These are phyloP conservation scores for Petrosia ficiformis DNA, from an alignment of 37 sponge, comb jelly and placozoan species.

Conservation along the genomic window DNA sequence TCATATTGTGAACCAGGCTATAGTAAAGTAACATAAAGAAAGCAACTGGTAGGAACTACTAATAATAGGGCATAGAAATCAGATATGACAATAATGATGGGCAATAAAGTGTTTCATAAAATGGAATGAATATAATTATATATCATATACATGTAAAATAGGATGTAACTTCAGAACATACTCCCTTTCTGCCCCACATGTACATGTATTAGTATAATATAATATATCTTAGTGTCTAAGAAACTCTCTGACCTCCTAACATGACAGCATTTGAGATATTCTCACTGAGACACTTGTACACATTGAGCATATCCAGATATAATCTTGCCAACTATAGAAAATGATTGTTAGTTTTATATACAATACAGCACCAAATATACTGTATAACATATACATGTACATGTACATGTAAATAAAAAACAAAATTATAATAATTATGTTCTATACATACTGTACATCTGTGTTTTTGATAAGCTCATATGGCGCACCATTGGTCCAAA, in stretches of 20 bases:
- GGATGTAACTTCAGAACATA: too few relatives aligned
- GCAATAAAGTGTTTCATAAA: not conserved
- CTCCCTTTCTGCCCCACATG: too few relatives aligned
- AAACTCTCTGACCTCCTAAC: too few relatives aligned
- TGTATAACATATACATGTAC: not conserved
- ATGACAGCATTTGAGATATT: slow-evolving; percentile 82
- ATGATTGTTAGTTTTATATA: not conserved
- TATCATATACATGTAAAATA: too few relatives aligned
- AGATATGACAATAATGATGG: not conserved
- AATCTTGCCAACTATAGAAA: slow-evolving; percentile 82
- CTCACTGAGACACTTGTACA: slow-evolving; percentile 96
- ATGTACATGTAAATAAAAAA: too few relatives aligned
- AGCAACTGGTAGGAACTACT: not conserved
- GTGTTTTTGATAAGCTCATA: too few relatives aligned
- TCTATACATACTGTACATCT: not conserved
- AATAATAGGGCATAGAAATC: not conserved
- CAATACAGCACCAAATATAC: not conserved
- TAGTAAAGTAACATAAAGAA: not conserved
- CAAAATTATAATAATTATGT: too few relatives aligned
- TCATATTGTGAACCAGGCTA: too few relatives aligned
- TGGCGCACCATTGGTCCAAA: too few relatives aligned
- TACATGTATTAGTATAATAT: too few relatives aligned
- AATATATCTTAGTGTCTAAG: too few relatives aligned
- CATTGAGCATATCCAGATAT: slow-evolving; percentile 98
- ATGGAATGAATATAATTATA: too few relatives aligned